Percentiles rank a stretch among this genome's conserved stretches.
These are phyloP conservation scores for Stegodyphus dumicola DNA, from an alignment of 1,140 invertebrate genomes.

Conservation along the genomic window DNA sequence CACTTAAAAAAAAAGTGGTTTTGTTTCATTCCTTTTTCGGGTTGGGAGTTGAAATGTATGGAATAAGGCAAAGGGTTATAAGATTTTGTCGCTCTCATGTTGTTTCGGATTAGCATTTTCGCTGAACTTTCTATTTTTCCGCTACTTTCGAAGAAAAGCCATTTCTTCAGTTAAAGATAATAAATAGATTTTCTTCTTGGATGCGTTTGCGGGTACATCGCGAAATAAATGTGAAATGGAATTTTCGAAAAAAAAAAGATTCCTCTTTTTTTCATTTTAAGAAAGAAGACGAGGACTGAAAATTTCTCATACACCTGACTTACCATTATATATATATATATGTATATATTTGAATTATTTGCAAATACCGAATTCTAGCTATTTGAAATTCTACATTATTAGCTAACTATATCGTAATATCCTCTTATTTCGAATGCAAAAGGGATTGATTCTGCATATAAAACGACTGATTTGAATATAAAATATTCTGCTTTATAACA, in stretches of 20 bases:
- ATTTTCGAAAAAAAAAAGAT: not conserved
- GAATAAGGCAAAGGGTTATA: not conserved
- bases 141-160: slow-evolving; percentile 2
- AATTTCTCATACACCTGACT: no score
- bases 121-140: slow-evolving; percentile 18
- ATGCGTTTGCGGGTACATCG: not conserved
- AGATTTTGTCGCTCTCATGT: not conserved
- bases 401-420: no score
- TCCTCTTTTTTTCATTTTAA: no score
- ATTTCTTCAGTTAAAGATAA: slow-evolving; percentile 21
- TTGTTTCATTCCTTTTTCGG: slow-evolving; percentile 7
- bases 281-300: no score
- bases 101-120: slow-evolving; percentile 20
- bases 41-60: slow-evolving; percentile 24
- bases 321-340: no score
- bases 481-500: no score
- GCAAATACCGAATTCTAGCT: no score
- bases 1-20: not conserved
- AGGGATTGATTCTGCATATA: no score
- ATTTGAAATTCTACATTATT: no score
- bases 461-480: no score
- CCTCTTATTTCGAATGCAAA: no score
- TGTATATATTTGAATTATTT: no score
- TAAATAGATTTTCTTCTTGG: slow-evolving; percentile 24
- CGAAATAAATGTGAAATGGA: not conserved